phyloP scores from a whole-genome alignment of 2,113 vertebrate species.

The Amblyornis subalaris region DNA sequence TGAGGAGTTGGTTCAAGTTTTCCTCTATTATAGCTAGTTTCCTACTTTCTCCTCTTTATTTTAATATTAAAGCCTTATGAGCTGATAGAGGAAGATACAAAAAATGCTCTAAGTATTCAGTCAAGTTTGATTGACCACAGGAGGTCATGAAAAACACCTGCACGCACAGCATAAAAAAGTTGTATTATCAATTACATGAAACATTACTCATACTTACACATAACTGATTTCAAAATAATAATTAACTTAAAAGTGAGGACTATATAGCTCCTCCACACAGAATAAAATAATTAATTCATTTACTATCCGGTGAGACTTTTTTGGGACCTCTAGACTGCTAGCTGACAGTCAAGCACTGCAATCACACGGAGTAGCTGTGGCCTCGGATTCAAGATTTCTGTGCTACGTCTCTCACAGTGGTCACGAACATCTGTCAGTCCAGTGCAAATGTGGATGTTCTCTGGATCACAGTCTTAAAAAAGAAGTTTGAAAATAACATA shows the following conservation, averaged over 20 bases:
- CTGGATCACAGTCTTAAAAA: neutral
- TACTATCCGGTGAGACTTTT: neutral
- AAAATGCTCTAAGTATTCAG: neutral
- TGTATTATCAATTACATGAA: neutral
- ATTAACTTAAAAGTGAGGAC: neutral
- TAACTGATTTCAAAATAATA: neutral
- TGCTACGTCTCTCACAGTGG: neutral
- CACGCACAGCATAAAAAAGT: neutral
- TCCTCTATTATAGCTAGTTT: neutral
- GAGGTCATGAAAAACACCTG: neutral
- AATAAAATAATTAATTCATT: neutral
- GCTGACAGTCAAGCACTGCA: neutral
- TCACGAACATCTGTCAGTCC: neutral
- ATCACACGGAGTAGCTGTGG: neutral
- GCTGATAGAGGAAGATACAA: neutral
- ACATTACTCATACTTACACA: neutral
- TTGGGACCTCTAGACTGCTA: neutral
- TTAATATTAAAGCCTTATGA: neutral
- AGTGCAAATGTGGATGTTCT: neutral
- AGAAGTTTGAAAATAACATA: neutral
- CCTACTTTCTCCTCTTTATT: neutral
- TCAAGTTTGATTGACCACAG: neutral
- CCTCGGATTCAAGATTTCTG: neutral
- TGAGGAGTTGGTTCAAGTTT: neutral
- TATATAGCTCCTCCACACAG: neutral